phyloP scores from a whole-genome alignment of 2,113 vertebrate species.

The Himantopus leucocephalus region DNA sequence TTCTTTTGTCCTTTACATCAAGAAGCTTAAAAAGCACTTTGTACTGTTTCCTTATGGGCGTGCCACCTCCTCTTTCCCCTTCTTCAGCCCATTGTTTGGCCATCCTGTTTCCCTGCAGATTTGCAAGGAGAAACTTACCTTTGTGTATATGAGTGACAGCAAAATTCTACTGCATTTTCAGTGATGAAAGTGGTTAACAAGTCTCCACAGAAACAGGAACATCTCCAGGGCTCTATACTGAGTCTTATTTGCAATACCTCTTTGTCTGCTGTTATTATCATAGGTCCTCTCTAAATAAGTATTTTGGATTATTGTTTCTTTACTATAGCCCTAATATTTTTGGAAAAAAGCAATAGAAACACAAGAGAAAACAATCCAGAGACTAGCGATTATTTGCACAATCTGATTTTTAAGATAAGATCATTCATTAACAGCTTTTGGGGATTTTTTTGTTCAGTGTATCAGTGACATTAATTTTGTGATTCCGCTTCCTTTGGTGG shows the following conservation, averaged over 20 bases:
- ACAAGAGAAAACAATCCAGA: neutral
- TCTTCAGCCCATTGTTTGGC: neutral
- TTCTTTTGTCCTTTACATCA: neutral
- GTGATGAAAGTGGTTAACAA: neutral
- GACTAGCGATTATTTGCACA: neutral
- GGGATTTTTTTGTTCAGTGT: neutral
- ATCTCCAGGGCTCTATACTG: neutral
- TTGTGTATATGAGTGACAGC: neutral
- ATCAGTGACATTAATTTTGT: neutral
- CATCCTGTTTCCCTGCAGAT: neutral
- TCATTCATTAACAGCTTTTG: neutral
- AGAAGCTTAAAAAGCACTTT: neutral
- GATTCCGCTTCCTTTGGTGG: neutral
- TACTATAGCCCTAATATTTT: neutral
- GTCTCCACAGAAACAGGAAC: neutral
- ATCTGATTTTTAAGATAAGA: neutral
- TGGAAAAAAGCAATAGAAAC: neutral
- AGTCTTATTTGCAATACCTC: neutral
- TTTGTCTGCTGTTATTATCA: neutral
- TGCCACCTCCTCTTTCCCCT: neutral
- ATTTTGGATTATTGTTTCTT: neutral
- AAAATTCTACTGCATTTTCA: neutral
- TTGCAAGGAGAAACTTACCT: neutral
- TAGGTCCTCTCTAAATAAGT: neutral
- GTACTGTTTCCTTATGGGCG: fast-evolving